Percentiles rank a stretch among this genome's conserved stretches.
These are phyloP conservation scores for Eurois occulta DNA, from an alignment of 2,888 invertebrate species.

Conservation along the genomic window DNA sequence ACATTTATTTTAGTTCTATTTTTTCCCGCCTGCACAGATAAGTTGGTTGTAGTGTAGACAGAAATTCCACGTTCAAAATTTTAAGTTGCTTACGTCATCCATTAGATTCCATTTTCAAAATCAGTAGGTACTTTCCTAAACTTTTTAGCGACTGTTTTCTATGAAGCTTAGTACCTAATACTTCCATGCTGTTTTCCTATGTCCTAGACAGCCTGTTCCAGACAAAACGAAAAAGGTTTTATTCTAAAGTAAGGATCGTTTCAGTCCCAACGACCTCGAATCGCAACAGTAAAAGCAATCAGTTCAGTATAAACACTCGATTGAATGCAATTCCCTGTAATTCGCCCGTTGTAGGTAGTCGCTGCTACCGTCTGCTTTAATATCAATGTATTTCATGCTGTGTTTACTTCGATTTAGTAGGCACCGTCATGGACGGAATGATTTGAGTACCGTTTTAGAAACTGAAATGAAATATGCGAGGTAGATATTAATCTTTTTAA, in stretches of 20 bases:
- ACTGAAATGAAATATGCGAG: slow-evolving; percentile 10
- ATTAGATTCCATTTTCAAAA: neutral
- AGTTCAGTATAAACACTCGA: slow-evolving; percentile 54
- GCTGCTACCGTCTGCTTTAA: slow-evolving; percentile 54
- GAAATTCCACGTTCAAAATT: neutral
- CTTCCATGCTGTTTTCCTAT: neutral
- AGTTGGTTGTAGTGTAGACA: too few relatives aligned
- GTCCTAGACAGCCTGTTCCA: neutral
- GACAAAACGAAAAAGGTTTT: slow-evolving; percentile 10
- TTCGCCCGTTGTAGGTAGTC: slow-evolving; percentile 44
- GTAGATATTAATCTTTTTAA: slow-evolving; percentile 9
- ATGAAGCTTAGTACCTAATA: neutral
- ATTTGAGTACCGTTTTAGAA: slow-evolving; percentile 24
- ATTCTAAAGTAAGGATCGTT: neutral
- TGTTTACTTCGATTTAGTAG: slow-evolving; percentile 48
- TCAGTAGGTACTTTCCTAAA: too few relatives aligned
- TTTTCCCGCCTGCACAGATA: too few relatives aligned
- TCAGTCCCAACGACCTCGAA: slow-evolving; percentile 15
- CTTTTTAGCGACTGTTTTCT: neutral
- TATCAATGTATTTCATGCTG: slow-evolving; percentile 61
- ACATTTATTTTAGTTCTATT: too few relatives aligned
- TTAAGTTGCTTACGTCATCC: neutral
- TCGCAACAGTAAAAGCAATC: slow-evolving; percentile 61
- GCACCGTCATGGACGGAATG: slow-evolving; percentile 16
- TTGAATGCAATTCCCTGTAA: slow-evolving; percentile 67